Evolutionary conservation across 2,113 vertebrate species (phyloP).

Genomic region (rabbit (Oryctolagus cuniculus)): DNA sequence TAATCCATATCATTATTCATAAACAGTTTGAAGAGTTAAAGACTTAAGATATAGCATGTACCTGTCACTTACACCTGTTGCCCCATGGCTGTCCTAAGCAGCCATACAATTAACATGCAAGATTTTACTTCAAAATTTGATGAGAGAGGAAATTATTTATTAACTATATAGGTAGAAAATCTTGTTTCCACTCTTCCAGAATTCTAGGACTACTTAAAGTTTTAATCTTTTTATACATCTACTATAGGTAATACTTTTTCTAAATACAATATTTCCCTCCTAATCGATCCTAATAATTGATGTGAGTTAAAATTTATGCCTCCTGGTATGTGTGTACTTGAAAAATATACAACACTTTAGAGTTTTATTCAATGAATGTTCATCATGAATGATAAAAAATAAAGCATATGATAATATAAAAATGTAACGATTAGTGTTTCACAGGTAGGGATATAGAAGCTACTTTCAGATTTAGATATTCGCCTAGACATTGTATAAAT

Average conservation of each 20-base stretch:
- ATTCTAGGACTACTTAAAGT: background rate
- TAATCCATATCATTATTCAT: background rate
- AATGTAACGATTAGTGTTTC: background rate
- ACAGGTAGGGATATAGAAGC: background rate
- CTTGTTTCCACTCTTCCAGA: background rate
- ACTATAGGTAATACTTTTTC: background rate
- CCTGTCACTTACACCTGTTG: background rate
- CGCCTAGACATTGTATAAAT: background rate
- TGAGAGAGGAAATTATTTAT: background rate
- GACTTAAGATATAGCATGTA: background rate
- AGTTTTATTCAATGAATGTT: background rate
- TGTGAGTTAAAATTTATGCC: background rate
- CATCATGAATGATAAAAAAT: slow-evolving; percentile 29
- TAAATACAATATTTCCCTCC: too few relatives aligned
- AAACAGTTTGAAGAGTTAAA: slow-evolving; percentile 16
- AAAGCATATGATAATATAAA: background rate
- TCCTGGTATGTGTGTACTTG: background rate
- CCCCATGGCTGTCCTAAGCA: background rate
- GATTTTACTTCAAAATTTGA: slow-evolving; percentile 18
- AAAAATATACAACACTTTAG: background rate
- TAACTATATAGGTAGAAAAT: background rate
- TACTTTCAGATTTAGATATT: slow-evolving; percentile 45
- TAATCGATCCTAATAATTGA: background rate
- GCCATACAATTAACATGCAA: background rate
- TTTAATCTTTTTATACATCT: background rate